These are phyloP conservation scores for Agelas oroides DNA, from an alignment of 37 sponge, comb jelly and placozoan species.

Conservation along the genomic window DNA sequence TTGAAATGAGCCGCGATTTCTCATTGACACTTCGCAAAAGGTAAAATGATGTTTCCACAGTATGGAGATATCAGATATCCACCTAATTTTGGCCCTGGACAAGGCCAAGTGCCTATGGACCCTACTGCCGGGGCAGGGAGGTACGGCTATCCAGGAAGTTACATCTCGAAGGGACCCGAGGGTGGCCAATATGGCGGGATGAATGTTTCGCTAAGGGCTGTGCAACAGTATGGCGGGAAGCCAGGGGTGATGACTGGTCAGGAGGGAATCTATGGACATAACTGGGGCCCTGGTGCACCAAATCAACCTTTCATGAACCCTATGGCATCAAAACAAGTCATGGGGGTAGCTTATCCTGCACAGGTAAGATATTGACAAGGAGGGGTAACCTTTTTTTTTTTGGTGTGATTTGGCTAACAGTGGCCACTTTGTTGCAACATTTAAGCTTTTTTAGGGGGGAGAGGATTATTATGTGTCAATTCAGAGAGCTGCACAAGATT, in stretches of 20 bases:
- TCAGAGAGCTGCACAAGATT: neutral
- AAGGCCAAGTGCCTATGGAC: conserved; percentile 20
- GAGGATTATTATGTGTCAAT: neutral
- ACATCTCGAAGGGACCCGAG: conserved; percentile 50
- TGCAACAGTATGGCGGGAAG: conserved; percentile 33
- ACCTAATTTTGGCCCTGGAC: conserved; percentile 20
- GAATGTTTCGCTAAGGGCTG: conserved; percentile 1
- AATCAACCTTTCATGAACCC: conserved; percentile 18
- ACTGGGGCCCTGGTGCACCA: conserved; percentile 19
- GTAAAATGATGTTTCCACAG: conserved; percentile 54
- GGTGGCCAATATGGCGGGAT: conserved; percentile 14
- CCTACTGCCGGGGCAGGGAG: conserved; percentile 25
- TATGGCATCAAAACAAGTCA: neutral
- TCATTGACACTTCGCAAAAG: conserved; percentile 1
- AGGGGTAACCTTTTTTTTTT: no score
- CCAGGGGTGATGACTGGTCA: conserved; percentile 4
- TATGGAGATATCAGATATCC: conserved; percentile 47
- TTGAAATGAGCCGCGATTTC: conserved; percentile 50
- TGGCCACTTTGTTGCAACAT: neutral
- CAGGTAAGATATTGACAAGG: conserved; percentile 7
- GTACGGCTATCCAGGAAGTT: conserved; percentile 30
- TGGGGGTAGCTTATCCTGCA: conserved; percentile 31
- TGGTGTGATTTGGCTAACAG: neutral
- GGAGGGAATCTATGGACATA: conserved; percentile 37
- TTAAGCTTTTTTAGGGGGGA: neutral